These are phyloP conservation scores for Chitala chitala DNA, from an alignment of 2,113 vertebrate species.

Conservation along the genomic window DNA sequence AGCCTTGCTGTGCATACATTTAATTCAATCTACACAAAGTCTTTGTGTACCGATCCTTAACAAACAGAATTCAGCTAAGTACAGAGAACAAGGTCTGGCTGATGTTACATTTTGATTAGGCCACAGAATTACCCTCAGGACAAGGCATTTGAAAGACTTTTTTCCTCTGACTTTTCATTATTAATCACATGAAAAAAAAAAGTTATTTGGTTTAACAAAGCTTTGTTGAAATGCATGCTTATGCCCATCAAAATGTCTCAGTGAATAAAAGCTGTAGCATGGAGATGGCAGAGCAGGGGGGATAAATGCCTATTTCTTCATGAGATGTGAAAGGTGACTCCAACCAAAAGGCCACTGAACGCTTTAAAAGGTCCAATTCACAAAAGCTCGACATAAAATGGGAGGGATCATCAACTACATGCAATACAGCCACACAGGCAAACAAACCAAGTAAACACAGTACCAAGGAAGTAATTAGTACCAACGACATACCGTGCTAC, in stretches of 20 bases:
- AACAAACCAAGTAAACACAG: background rate
- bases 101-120: constrained; percentile 22
- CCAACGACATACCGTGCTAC: background rate
- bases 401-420: background rate
- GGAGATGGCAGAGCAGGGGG: background rate
- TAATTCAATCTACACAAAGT: constrained; percentile 14
- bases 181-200: constrained; percentile 14
- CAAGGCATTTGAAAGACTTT: constrained; percentile 17
- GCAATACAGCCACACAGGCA: background rate
- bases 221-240: background rate
- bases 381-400: background rate
- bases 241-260: background rate
- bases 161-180: constrained; percentile 15
- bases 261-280: background rate
- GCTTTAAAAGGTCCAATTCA: background rate
- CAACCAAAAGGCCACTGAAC: no score
- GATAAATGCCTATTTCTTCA: background rate
- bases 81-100: constrained; percentile 17
- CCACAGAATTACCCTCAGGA: constrained; percentile 18
- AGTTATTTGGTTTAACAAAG: background rate
- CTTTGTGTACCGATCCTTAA: constrained; percentile 19
- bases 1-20: constrained; percentile 12
- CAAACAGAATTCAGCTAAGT: constrained; percentile 12
- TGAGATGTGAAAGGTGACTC: background rate
- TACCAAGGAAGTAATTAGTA: background rate